Evolutionary conservation across 2,888 invertebrate species (phyloP).

Genomic region (Leucoptera coffeella): DNA sequence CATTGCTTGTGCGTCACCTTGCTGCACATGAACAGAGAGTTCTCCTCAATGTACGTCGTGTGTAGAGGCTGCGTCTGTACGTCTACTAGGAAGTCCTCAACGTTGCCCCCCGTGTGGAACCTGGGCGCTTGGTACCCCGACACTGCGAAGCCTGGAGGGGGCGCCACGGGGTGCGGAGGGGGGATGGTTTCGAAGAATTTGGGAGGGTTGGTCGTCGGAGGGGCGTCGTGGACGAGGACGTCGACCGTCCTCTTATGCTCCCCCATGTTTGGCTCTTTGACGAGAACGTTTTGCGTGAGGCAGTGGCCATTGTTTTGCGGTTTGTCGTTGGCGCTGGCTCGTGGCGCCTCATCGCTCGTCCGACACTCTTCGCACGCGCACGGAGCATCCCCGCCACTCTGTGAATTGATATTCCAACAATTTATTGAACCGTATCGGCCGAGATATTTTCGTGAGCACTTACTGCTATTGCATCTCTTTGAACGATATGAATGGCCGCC

Average conservation of each 20-base stretch:
- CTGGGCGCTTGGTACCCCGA: conserved; percentile 31
- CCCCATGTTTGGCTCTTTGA: conserved; percentile 16
- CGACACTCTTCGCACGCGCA: conserved; percentile 42
- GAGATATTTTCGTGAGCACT: too few relatives aligned
- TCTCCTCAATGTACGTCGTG: conserved; percentile 40
- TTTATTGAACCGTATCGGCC: too few relatives aligned
- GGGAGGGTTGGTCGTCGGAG: conserved; percentile 26
- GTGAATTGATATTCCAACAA: too few relatives aligned
- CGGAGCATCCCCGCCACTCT: conserved; percentile 38
- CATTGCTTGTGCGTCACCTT: conserved; percentile 32
- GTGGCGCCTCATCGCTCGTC: conserved; percentile 12
- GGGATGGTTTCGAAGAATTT: conserved; percentile 37
- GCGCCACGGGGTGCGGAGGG: conserved; percentile 25
- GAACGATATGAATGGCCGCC: too few relatives aligned
- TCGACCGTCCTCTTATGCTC: conserved; percentile 35
- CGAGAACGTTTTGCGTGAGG: too few relatives aligned
- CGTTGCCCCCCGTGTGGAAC: conserved; percentile 56
- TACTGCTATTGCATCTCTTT: too few relatives aligned
- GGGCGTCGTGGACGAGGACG: conserved; percentile 39
- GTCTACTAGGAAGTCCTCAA: conserved; percentile 63
- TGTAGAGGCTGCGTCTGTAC: conserved; percentile 51
- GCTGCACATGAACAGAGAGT: conserved; percentile 46
- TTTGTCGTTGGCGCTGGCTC: conserved; percentile 10
- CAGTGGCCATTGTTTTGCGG: conserved; percentile 16
- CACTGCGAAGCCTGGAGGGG: conserved; percentile 36